Percentiles rank a stretch among this genome's conserved stretches.
phyloP scores from a whole-genome alignment of 2,797 vertebrate species.

The Lycodopsis pacificus region DNA sequence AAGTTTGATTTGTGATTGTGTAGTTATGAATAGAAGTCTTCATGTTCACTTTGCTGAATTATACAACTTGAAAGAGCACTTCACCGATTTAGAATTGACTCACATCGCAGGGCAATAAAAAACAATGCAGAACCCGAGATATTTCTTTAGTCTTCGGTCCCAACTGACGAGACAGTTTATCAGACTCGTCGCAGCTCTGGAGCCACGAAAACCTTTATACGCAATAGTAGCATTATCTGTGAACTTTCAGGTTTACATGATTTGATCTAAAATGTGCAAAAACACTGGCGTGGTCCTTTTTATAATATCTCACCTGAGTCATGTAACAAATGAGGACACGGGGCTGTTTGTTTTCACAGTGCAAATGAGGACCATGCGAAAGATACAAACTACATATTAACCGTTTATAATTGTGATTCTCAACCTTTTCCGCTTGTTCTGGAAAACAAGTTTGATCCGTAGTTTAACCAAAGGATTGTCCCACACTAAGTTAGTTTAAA shows the following conservation, averaged over 20 bases:
- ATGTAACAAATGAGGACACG: background rate
- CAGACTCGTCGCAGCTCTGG: background rate
- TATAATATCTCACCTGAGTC: conserved; percentile 11
- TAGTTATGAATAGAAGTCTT: background rate
- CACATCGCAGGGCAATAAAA: too few species aligned
- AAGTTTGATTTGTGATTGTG: background rate
- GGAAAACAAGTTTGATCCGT: background rate
- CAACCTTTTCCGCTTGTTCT: background rate
- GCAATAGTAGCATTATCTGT: background rate
- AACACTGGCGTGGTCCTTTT: conserved; percentile 29
- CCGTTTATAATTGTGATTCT: background rate
- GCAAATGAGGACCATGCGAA: background rate
- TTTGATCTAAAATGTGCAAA: background rate
- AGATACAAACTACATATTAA: conserved; percentile 2
- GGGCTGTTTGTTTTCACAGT: background rate
- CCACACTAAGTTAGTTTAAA: conserved; percentile 3
- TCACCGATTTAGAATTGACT: background rate
- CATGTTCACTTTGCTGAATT: background rate
- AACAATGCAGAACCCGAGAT: too few species aligned
- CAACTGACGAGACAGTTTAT: background rate
- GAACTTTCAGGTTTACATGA: background rate
- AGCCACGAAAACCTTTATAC: background rate
- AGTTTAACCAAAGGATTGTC: conserved; percentile 35
- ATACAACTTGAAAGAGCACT: background rate
- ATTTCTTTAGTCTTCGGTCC: background rate